These are phyloP conservation scores for Sebastes iracundus DNA, from an alignment of 2,797 vertebrate genomes.

Conservation along the genomic window DNA sequence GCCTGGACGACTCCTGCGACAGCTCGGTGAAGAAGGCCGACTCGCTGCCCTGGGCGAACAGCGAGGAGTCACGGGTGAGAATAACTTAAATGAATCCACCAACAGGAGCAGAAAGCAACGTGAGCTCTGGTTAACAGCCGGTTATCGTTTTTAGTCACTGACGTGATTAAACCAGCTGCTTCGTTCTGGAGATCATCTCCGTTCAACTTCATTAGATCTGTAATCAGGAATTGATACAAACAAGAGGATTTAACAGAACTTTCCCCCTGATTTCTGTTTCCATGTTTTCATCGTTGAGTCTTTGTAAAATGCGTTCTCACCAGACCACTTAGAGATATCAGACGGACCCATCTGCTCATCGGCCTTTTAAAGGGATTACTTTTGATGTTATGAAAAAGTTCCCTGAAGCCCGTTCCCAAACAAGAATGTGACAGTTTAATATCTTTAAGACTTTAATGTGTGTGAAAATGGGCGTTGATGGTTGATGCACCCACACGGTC, in stretches of 20 bases:
- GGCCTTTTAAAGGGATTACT: neutral
- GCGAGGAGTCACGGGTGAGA: conserved; percentile 84
- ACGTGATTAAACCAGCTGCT: neutral
- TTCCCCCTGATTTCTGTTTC: neutral
- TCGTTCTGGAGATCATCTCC: neutral
- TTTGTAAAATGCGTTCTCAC: neutral
- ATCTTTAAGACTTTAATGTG: conserved; percentile 8
- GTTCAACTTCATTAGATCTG: neutral
- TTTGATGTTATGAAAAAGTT: neutral
- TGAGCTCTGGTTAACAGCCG: neutral
- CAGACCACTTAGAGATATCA: neutral
- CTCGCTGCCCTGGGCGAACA: conserved; percentile 37
- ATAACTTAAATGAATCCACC: neutral
- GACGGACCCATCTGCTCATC: neutral
- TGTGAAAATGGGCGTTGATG: neutral
- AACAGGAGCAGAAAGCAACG: neutral
- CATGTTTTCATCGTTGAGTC: too few species aligned
- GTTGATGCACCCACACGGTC: neutral
- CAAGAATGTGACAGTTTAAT: conserved; percentile 7
- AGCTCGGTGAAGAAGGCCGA: conserved; percentile 56
- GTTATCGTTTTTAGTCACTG: neutral
- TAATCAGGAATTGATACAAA: neutral
- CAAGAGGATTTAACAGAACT: neutral
- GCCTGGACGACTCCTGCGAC: conserved; percentile 62
- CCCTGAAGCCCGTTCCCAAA: neutral